phyloP scores from a whole-genome alignment of 2,797 vertebrate species.

The Tragopan temminckii region DNA sequence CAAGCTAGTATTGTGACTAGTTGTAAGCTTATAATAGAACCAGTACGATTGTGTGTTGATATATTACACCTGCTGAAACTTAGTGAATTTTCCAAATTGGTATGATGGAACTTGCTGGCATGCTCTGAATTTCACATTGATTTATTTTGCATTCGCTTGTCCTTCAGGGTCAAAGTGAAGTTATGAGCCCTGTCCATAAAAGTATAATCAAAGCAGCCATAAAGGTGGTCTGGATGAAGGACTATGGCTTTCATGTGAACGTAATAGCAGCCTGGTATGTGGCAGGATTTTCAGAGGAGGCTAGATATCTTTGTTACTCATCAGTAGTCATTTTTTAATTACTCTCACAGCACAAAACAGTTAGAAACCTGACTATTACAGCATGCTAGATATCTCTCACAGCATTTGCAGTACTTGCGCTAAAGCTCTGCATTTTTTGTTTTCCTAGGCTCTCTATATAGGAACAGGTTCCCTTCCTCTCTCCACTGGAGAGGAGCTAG shows the following conservation, averaged over 20 bases:
- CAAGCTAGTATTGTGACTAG: not conserved
- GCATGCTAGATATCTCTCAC: not conserved
- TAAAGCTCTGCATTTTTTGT: not conserved
- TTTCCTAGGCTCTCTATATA: not conserved
- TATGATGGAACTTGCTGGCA: not conserved
- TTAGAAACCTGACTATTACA: not conserved
- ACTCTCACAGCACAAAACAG: not conserved
- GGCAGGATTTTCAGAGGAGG: not conserved
- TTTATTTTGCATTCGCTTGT: slow-evolving; percentile 42
- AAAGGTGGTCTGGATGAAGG: not conserved
- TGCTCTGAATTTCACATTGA: not conserved
- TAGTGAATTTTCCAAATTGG: not conserved
- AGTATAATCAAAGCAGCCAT: not conserved
- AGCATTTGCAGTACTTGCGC: not conserved
- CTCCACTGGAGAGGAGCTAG: not conserved
- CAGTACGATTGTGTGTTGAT: not conserved
- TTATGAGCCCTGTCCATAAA: slow-evolving; percentile 14
- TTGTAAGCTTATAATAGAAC: not conserved
- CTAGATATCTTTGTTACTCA: not conserved
- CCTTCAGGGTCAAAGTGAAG: slow-evolving; percentile 33
- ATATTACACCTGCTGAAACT: slow-evolving; percentile 11
- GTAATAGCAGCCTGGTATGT: not conserved
- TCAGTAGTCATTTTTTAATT: not conserved
- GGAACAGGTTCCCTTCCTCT: not conserved
- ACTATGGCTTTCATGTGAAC: not conserved